Evolutionary conservation across 2,113 vertebrate genomes (phyloP).

Genomic region (Amphiprion ocellaris): DNA sequence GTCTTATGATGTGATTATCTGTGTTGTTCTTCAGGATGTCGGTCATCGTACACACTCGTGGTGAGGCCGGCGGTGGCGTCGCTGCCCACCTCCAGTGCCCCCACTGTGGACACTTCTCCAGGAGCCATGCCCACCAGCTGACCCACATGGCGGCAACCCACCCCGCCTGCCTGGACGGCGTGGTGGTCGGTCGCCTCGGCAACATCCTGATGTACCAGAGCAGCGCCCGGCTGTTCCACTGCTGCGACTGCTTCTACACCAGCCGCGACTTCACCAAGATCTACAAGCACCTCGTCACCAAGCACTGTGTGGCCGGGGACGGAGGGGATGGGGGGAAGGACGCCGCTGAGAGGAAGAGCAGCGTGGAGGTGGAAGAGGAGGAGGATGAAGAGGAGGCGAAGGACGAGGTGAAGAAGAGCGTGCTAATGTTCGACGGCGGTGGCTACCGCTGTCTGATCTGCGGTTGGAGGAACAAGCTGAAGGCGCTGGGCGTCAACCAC

Average conservation of each 20-base stretch:
- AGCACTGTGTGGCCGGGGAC: conserved; percentile 61
- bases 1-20: too few relatives aligned
- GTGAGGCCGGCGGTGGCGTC: conserved; percentile 26
- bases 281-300: conserved; percentile 70
- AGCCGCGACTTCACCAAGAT: conserved; percentile 68
- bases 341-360: neutral
- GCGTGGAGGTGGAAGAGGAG: conserved; percentile 1
- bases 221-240: conserved; percentile 71
- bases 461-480: conserved; percentile 63
- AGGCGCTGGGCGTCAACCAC: conserved; percentile 51
- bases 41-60: neutral
- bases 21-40: conserved; percentile 48
- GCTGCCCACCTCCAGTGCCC: conserved; percentile 66
- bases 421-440: conserved; percentile 29
- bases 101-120: conserved; percentile 65
- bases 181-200: conserved; percentile 70
- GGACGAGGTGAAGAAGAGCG: neutral
- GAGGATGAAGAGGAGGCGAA: neutral
- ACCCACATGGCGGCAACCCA: conserved; percentile 65
- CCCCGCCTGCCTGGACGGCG: conserved; percentile 52
- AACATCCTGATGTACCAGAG: conserved; percentile 75
- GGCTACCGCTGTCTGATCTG: conserved; percentile 69
- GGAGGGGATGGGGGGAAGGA: neutral
- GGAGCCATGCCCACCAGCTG: conserved; percentile 74
- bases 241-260: conserved; percentile 71